Evolutionary conservation across 1,140 invertebrate genomes (phyloP).

Genomic region (Psix sp.): DNA sequence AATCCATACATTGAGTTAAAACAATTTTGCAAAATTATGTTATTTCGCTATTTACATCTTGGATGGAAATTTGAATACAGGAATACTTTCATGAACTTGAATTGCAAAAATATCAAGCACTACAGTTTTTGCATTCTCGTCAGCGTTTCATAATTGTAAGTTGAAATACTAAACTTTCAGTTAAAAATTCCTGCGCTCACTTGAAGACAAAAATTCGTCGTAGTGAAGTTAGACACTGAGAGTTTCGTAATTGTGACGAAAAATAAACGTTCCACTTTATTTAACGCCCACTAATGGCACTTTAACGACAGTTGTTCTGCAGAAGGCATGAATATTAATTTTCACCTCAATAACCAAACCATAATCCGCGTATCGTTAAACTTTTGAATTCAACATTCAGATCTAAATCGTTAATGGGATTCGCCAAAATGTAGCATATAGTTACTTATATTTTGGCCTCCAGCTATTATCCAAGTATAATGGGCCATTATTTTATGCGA

Average conservation of each 20-base stretch:
- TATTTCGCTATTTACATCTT: too few relatives aligned
- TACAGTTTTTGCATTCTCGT: not conserved
- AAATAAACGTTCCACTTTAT: conserved; percentile 28
- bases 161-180: not conserved
- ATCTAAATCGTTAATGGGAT: conserved; percentile 25
- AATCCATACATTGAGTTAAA: too few relatives aligned
- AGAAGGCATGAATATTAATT: conserved; percentile 42
- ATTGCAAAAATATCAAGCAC: too few relatives aligned
- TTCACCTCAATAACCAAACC: conserved; percentile 25
- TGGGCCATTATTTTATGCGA: too few relatives aligned
- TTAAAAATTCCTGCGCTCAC: not conserved
- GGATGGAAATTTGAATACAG: too few relatives aligned
- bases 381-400: conserved; percentile 16
- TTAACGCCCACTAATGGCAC: conserved; percentile 22
- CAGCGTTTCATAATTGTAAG: not conserved
- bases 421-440: too few relatives aligned
- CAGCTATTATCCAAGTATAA: too few relatives aligned
- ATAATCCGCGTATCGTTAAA: conserved; percentile 32
- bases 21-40: too few relatives aligned
- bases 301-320: conserved; percentile 43
- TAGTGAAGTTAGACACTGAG: conserved; percentile 2
- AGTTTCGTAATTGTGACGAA: conserved; percentile 8
- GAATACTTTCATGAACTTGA: too few relatives aligned
- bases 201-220: not conserved
- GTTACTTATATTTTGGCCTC: too few relatives aligned